Evolutionary conservation across 2,888 invertebrate genomes (phyloP), one percentile per base, ranked within the genome.

Genomic region (Polydrusus cervinus): DNA sequence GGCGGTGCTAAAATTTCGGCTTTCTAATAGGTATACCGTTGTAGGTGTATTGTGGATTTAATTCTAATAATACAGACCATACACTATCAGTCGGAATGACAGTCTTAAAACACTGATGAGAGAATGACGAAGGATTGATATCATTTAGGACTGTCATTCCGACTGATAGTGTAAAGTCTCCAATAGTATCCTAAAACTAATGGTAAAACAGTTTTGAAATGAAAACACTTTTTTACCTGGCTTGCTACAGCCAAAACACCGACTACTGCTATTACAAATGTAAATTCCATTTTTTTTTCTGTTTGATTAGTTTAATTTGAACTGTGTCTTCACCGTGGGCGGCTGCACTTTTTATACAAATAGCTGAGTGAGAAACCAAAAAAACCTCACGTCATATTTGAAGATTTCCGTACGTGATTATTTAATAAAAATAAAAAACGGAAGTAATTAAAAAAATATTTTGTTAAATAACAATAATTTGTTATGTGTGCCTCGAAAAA

Each of bases 281-380:
- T 69, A 38, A 57, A 61, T 30, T 62, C 65, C 74, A 74, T 74
- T 74, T 69, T 69, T 55, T 61, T 64, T 30, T 40, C 10, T 20
- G 3, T 72, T 72, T 72, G 13, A 43, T 72, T 49, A 66, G 66
- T 66, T 18, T 11, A n/a, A 20, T 11, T 40, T 40, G 40, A 47
- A 72, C 72, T 72, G 67, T 66, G 20, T 25, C 47, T 47, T 57
- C 25, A 53, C 38, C 10, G 38, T 16, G 9, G 5, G 2, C 13
- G 3, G 9, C 38, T 16, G 8, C 20, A 7, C 11, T 45, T 61
- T 62, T 45, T 62, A 62, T 62, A 62, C 47, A 9, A n/a, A 30
- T 30, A 30, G 30, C 25, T 30, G 11, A 53, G 11, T 2, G 13
- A 49, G 16, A 47, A 49, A 16, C 18, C 49, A 16, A 18, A 49